Evolutionary conservation across 2,113 vertebrate species (phyloP), one percentile per base, ranked within the genome.

Genomic region (Propithecus coquereli): DNA sequence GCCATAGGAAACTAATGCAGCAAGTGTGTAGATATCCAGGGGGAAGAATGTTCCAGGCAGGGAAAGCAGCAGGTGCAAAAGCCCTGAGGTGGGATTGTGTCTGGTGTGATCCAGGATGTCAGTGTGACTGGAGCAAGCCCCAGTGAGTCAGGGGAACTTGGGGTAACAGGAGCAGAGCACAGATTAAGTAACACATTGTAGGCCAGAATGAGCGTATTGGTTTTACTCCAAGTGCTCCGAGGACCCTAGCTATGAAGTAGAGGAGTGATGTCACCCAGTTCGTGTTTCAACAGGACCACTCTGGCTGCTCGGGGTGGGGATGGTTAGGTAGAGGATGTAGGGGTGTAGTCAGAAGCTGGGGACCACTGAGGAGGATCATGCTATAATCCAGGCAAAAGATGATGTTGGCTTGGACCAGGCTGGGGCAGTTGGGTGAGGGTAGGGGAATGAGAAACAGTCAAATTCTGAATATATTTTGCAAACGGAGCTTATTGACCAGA

Each of bases 401-500:
- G 18, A 8, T 50, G 5, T 10, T 59, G n/a, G 10, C 40, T 37
- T 40, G 47, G 27, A 16, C 9, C 50, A 22, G 14, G 32, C 7
- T 17, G 17, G 25, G 25, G 32, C 50, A 16, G 4, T 6, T 32
- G 57, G 32, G 25, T 17, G 3, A 20, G 61, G 6, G 7, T 4
- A 45, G 8, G 17, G 27, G 6, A 57, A 14, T 30, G 30, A 96
- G 70, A 61, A 88, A 68, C 6, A 57, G 14, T 34, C 18, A 34
- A 25, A 61, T n/a, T 90, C 16, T 79, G 17, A 92, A 66, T 83
- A 2, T 37, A n/a, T 70, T n/a, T 76, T 87, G 65, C 70, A 90
- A 40, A 65, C 17, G 34, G 52, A 80, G 34, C 52, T 68, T 65
- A 50, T 6, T 34, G 59, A 76, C n/a, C 11, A 70, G 20, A 66